These are phyloP conservation scores for Lumbricus terrestris DNA, from an alignment of 2,888 invertebrate genomes.

Conservation along the genomic window DNA sequence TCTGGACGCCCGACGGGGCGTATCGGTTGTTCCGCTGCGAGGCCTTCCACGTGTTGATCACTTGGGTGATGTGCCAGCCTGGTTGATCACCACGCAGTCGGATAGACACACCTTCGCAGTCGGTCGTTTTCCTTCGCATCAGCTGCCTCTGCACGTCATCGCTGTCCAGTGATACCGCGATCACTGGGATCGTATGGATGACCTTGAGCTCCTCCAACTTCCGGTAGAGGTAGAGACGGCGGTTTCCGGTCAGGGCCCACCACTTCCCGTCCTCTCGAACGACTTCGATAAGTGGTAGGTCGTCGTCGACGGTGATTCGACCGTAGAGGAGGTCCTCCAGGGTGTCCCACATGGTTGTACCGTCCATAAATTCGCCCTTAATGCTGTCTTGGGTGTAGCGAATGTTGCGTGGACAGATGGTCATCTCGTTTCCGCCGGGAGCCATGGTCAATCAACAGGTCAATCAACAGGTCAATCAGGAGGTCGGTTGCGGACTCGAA, in stretches of 20 bases:
- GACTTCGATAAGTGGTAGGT: not conserved
- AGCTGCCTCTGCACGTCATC: not conserved
- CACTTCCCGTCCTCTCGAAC: not conserved
- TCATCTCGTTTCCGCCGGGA: not conserved
- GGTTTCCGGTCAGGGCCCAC: slow-evolving; percentile 7
- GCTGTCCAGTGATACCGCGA: not conserved
- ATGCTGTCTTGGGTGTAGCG: slow-evolving; percentile 17
- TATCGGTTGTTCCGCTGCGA: not conserved
- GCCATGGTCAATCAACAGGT: not conserved
- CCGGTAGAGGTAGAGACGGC: slow-evolving; percentile 16
- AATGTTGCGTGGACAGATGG: not conserved
- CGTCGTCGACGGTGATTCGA: not conserved
- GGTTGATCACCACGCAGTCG: not conserved
- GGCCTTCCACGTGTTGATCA: not conserved
- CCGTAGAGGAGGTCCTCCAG: not conserved
- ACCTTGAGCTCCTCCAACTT: not conserved
- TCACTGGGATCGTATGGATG: slow-evolving; percentile 48
- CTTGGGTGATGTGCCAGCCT: not conserved
- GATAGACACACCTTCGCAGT: not conserved
- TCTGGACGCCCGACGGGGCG: not conserved
- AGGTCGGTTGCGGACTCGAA: not conserved
- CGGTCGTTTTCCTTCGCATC: not conserved
- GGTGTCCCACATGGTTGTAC: not conserved
- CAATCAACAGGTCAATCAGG: no score
- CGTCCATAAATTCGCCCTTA: not conserved